Evolutionary conservation across 2,113 vertebrate genomes (phyloP).

Genomic region (Ariopsis seemanni): DNA sequence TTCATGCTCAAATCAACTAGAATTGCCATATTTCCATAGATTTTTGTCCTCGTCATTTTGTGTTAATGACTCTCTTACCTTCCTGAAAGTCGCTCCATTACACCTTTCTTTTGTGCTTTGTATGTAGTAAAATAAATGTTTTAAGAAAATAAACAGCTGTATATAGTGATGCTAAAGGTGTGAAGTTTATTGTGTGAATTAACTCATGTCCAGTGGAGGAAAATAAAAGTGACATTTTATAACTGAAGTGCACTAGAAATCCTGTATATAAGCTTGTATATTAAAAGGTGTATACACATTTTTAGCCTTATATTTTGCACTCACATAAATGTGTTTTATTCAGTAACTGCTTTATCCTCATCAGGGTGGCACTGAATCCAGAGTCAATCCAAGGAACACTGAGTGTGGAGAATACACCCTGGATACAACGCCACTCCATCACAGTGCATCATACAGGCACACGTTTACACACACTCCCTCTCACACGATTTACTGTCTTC

Average conservation of each 20-base stretch:
- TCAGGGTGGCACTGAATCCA: neutral
- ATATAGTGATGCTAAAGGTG: constrained; percentile 69
- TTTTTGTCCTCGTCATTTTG: constrained; percentile 45
- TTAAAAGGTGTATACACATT: neutral
- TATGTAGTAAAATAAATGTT: constrained; percentile 73
- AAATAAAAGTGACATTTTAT: neutral
- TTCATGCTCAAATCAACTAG: constrained; percentile 16
- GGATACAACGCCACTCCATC: no score
- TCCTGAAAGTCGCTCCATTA: constrained; percentile 67
- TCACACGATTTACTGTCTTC: neutral
- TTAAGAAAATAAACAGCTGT: constrained; percentile 76
- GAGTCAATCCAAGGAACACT: no score
- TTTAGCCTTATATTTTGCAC: neutral
- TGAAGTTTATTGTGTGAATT: constrained; percentile 21
- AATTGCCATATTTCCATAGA: constrained; percentile 56
- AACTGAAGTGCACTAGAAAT: neutral
- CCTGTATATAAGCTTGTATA: neutral
- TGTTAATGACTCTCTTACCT: constrained; percentile 53
- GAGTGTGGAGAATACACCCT: no score
- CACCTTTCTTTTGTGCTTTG: constrained; percentile 73
- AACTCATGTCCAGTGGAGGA: neutral
- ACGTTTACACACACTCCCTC: neutral
- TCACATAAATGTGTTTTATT: neutral
- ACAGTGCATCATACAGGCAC: neutral
- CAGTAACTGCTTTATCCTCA: neutral